Conservation (phyloP, 2,888 invertebrate genomes). For the Hoplodrina blanda region DNA sequence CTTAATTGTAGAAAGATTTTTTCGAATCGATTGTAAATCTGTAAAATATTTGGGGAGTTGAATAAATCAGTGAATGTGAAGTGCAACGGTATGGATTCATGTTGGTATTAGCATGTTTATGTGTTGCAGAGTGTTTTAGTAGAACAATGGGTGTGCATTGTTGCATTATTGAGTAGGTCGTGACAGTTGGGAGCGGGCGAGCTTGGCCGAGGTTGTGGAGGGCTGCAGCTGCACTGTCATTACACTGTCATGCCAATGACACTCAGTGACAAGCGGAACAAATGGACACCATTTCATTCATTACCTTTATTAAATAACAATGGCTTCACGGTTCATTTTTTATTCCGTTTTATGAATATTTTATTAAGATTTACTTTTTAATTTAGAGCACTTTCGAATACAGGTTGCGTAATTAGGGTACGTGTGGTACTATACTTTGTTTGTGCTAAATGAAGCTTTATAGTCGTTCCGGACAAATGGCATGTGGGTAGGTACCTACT, state of each 20-base stretch:
- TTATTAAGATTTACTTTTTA: constrained; percentile 1
- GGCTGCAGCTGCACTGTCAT: constrained; percentile 84
- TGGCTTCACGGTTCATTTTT: constrained; percentile 46
- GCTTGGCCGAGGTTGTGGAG: constrained; percentile 54
- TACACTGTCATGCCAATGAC: constrained; percentile 73
- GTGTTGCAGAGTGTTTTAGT: constrained; percentile 62
- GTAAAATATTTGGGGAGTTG: constrained; percentile 50
- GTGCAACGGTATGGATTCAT: constrained; percentile 42
- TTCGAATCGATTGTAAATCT: constrained; percentile 67
- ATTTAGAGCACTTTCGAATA: not conserved
- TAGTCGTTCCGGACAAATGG: too few relatives aligned
- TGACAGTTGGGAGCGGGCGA: constrained; percentile 70
- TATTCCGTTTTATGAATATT: constrained; percentile 38
- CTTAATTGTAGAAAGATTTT: constrained; percentile 88
- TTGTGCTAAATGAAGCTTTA: constrained; percentile 19
- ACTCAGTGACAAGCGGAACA: constrained; percentile 82
- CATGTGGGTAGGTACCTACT: not conserved
- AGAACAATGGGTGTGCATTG: constrained; percentile 78
- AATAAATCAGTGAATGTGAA: constrained; percentile 45
- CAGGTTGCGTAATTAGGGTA: not conserved
- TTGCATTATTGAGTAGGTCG: constrained; percentile 86
- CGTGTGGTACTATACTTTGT: not conserved
- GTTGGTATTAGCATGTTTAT: constrained; percentile 50
- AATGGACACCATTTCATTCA: constrained; percentile 79
- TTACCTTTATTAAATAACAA: constrained; percentile 69